Conservation (phyloP, 2,888 invertebrate species). For the Sphecodes monilicornis region DNA sequence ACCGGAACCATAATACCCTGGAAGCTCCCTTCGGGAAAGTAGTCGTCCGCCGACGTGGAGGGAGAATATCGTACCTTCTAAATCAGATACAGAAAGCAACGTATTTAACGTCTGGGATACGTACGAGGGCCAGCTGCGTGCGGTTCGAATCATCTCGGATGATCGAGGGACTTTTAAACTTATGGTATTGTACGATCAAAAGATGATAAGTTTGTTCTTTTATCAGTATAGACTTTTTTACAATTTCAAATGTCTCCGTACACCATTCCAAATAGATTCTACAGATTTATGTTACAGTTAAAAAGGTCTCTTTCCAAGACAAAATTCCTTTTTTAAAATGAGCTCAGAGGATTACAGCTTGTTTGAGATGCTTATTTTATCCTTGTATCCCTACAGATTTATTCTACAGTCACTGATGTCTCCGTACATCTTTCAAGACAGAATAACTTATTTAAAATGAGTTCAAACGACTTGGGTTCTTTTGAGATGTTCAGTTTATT, state of each 20-base stretch:
- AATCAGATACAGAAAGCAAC: conserved; percentile 15
- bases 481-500: too few relatives aligned
- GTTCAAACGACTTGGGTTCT: too few relatives aligned
- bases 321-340: too few relatives aligned
- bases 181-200: not conserved
- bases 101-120: not conserved
- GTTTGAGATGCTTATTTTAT: too few relatives aligned
- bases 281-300: too few relatives aligned
- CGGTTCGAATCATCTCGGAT: not conserved
- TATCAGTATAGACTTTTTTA: not conserved
- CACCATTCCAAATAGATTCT: not conserved
- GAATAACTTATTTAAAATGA: not conserved
- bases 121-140: not conserved
- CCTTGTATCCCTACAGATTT: not conserved
- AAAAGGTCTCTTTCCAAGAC: too few relatives aligned
- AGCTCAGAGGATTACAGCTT: too few relatives aligned
- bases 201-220: not conserved
- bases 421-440: not conserved
- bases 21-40: conserved; percentile 47
- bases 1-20: conserved; percentile 65
- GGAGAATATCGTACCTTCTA: conserved; percentile 39
- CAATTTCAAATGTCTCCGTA: not conserved
- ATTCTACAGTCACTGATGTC: not conserved
- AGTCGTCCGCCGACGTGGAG: conserved; percentile 47
- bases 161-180: conserved; percentile 1